phyloP scores from a whole-genome alignment of 2,113 vertebrate species.

The Panthera tigris region DNA sequence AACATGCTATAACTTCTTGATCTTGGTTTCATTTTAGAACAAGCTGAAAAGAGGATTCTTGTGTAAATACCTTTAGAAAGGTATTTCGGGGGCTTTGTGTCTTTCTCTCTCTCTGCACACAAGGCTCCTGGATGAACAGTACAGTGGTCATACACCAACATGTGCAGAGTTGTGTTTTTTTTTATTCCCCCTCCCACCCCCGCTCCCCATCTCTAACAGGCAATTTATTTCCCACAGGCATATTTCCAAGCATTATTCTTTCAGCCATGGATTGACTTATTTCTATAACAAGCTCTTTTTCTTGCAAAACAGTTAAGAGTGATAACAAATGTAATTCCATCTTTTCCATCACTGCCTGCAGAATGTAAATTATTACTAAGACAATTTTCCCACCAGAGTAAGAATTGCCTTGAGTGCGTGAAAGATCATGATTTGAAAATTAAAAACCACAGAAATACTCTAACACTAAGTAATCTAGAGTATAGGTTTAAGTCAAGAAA shows the following conservation, averaged over 20 bases:
- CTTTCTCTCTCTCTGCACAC: accelerated
- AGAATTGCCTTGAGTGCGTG: not conserved
- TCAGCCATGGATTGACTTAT: slow-evolving; percentile 67
- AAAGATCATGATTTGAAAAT: slow-evolving; percentile 18
- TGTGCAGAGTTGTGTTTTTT: not conserved
- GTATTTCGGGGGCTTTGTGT: not conserved
- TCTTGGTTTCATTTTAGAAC: not conserved
- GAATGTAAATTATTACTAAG: slow-evolving; percentile 61
- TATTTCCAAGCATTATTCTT: slow-evolving; percentile 74
- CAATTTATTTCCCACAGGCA: slow-evolving; percentile 56
- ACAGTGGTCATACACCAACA: too few species aligned
- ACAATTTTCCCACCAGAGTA: not conserved
- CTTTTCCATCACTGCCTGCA: slow-evolving; percentile 45
- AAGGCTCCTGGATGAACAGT: not conserved
- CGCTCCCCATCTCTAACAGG: slow-evolving; percentile 1
- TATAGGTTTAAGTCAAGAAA: not conserved
- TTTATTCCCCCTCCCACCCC: not conserved
- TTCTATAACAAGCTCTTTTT: slow-evolving; percentile 56
- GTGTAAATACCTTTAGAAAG: not conserved
- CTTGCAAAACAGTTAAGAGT: not conserved
- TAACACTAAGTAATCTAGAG: not conserved
- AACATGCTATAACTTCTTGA: not conserved
- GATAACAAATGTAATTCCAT: slow-evolving; percentile 56
- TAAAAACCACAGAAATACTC: slow-evolving; percentile 25
- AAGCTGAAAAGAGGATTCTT: not conserved